Conservation (phyloP, 2,113 vertebrate genomes). For the Zosterops pallidus region DNA sequence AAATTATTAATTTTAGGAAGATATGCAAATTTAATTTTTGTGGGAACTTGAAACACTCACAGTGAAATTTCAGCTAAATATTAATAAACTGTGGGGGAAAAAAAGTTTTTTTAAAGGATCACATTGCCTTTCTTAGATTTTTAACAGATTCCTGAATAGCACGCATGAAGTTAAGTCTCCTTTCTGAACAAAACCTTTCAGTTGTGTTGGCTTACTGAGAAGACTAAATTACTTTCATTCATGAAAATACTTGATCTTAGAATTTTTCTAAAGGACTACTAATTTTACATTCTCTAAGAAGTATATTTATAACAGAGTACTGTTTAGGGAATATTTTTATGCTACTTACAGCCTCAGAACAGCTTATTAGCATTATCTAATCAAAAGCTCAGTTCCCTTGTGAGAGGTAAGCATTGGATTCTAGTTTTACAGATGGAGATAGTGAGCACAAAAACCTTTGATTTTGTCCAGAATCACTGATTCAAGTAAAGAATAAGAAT, state of each 20-base stretch:
- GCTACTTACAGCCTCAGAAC: not conserved
- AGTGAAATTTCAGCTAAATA: not conserved
- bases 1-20: not conserved
- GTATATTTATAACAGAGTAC: not conserved
- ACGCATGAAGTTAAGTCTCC: not conserved
- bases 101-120: not conserved
- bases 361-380: not conserved
- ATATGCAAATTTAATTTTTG: rapidly evolving
- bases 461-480: not conserved
- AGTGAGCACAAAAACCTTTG: not conserved
- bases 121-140: not conserved
- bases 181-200: not conserved
- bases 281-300: not conserved
- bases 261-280: not conserved
- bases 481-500: not conserved
- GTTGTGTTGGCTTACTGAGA: not conserved
- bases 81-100: rapidly evolving
- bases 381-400: slow-evolving; percentile 3
- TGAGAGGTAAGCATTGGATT: not conserved
- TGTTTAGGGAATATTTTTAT: not conserved
- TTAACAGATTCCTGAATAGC: not conserved
- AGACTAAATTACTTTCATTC: not conserved
- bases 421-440: not conserved
- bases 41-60: not conserved
- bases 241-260: not conserved